Evolutionary conservation across 2,888 invertebrate genomes (phyloP).

Genomic region (Tillus elongatus): DNA sequence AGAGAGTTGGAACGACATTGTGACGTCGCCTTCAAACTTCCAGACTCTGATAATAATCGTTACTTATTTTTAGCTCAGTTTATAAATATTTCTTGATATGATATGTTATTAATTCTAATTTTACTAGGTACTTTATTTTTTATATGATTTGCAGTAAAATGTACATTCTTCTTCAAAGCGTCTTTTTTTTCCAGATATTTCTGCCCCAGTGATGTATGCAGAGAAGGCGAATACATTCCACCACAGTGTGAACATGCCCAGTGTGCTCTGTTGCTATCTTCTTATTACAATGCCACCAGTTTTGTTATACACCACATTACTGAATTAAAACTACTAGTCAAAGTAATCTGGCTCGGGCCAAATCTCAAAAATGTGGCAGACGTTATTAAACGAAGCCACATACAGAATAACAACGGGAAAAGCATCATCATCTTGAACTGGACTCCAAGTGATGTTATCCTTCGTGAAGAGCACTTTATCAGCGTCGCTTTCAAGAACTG

Average conservation of each 20-base stretch:
- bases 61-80: too few species aligned
- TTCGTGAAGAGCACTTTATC: slow-evolving; percentile 43
- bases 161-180: too few species aligned
- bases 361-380: slow-evolving; percentile 43
- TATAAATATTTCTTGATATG: too few species aligned
- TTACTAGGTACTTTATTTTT: too few species aligned
- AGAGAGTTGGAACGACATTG: too few species aligned
- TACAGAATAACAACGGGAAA: slow-evolving; percentile 19
- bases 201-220: slow-evolving; percentile 44
- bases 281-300: slow-evolving; percentile 43
- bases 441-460: slow-evolving; percentile 55
- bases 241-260: slow-evolving; percentile 41
- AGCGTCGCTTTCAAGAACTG: slow-evolving; percentile 58
- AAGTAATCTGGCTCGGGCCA: slow-evolving; percentile 61
- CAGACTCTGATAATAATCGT: too few species aligned
- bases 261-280: slow-evolving; percentile 46
- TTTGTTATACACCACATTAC: slow-evolving; percentile 54
- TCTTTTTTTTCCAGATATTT: slow-evolving; percentile 37
- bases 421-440: slow-evolving; percentile 54
- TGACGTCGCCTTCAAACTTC: too few species aligned
- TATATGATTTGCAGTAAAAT: slow-evolving; percentile 1
- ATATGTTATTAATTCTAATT: too few species aligned
- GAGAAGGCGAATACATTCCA: slow-evolving; percentile 51
- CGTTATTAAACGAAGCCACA: slow-evolving; percentile 36
- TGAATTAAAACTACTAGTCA: slow-evolving; percentile 51